Evolutionary conservation across 2,113 vertebrate genomes (phyloP), one percentile per base, ranked within the genome.

Genomic region (Aythya baeri): DNA sequence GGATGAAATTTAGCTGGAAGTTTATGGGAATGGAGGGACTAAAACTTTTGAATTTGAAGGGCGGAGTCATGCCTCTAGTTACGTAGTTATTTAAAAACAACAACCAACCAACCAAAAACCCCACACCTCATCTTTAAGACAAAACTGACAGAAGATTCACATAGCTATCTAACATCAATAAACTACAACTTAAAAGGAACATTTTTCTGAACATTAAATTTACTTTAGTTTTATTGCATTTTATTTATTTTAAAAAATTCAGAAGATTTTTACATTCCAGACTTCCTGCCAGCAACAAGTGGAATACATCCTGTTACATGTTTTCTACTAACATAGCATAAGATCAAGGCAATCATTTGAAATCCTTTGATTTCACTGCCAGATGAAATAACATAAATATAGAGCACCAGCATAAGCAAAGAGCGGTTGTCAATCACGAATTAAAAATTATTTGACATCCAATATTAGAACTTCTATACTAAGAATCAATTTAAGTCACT

Each of bases 321-420:
- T 50, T 91, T 95, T 66, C 32, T 71, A 81, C 23, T 12, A 5
- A 75, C 32, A 75, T 1, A 72, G 38, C 26, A 86, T 84, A 68
- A n/a, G n/a, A 86, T 65, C 32, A 82, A 41, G 59, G 78, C 13
- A 74, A 89, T 78, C 22, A 72, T 7, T 63, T 84, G 12, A 92
- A 94, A 86, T 77, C 52, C 29, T 87, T 86, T 79, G 38, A 91
- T 87, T 92, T 90, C 46, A 82, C 12, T 79, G 44, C 29, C 76
- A 73, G 50, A 73, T 1, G 1, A 79, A 89, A 83, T 49, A 76
- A 21, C 72, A 54, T 5, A 10, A 91, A 86, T 62, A 73, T 61
- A 65, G 91, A 70, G 17, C 29, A 70, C 17, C 29, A 74, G 6
- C 36, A 73, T 29, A 73, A 49, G 65, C 25, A 86, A 86, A 72